Conservation (phyloP, 2,113 vertebrate genomes). For the Colinus virginianus region DNA sequence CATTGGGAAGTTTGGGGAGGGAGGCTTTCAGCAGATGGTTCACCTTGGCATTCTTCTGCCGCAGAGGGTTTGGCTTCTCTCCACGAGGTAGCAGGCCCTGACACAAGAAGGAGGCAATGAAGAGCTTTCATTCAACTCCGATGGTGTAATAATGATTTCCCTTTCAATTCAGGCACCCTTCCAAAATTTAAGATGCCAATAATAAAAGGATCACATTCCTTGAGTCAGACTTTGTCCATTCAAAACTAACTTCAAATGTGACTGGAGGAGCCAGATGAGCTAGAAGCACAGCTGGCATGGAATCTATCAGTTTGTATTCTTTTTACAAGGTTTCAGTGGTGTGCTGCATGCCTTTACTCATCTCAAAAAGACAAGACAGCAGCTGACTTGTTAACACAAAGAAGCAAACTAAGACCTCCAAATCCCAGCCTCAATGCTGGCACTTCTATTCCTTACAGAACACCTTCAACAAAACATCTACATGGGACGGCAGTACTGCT, state of each 20-base stretch:
- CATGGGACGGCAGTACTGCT: fast-evolving
- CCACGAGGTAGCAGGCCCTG: conserved; percentile 95
- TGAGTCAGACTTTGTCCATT: fast-evolving
- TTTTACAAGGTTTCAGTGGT: fast-evolving
- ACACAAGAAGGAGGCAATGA: not conserved
- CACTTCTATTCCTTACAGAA: not conserved
- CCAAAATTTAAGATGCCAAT: fast-evolving
- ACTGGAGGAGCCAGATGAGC: not conserved
- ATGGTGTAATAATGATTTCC: fast-evolving
- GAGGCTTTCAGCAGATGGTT: conserved; percentile 87
- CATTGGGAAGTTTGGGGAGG: conserved; percentile 86
- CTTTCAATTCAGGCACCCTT: not conserved
- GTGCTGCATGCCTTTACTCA: fast-evolving
- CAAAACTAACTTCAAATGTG: not conserved
- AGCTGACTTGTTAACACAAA: fast-evolving
- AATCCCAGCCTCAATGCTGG: fast-evolving
- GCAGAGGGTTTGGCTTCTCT: conserved; percentile 92
- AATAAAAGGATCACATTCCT: not conserved
- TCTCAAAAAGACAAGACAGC: not conserved
- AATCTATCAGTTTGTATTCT: not conserved
- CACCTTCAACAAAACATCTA: fast-evolving
- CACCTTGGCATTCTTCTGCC: conserved; percentile 92
- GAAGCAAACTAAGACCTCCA: not conserved
- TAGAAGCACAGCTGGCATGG: not conserved
- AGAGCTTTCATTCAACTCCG: not conserved